Evolutionary conservation across 92 coral and sea anemone genomes (phyloP).

Genomic region (Palythoa grandis): DNA sequence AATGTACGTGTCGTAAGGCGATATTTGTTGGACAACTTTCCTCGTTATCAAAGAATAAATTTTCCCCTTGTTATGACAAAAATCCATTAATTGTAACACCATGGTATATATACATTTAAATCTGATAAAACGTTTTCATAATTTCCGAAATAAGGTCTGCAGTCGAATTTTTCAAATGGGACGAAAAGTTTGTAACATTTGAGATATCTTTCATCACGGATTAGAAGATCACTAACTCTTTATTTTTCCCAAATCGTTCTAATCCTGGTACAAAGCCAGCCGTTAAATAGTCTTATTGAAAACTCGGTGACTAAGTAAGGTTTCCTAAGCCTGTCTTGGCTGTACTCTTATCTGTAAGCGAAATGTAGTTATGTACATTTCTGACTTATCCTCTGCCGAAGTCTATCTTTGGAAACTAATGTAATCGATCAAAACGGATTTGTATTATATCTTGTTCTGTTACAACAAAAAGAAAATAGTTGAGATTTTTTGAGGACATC

Average conservation of each 20-base stretch:
- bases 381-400: not conserved
- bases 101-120: not conserved
- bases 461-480: not conserved
- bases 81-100: not conserved
- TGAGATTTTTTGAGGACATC: slow-evolving; percentile 6
- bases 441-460: not conserved
- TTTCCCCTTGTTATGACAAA: not conserved
- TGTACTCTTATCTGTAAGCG: not conserved
- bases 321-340: no score
- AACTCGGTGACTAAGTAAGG: not conserved
- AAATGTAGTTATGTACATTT: not conserved
- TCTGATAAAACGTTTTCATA: not conserved
- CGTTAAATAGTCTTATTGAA: not conserved
- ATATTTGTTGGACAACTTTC: not conserved
- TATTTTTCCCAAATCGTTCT: not conserved
- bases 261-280: not conserved
- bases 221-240: not conserved
- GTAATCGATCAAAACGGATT: not conserved
- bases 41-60: not conserved
- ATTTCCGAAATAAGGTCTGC: not conserved
- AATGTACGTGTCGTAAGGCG: not conserved
- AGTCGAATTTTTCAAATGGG: not conserved
- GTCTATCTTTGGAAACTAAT: not conserved
- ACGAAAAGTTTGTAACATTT: not conserved
- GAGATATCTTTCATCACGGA: slow-evolving; percentile 26